Percentiles rank a stretch among this genome's conserved stretches.
phyloP scores from a whole-genome alignment of 2,888 invertebrate species.

The Phasia obesa region DNA sequence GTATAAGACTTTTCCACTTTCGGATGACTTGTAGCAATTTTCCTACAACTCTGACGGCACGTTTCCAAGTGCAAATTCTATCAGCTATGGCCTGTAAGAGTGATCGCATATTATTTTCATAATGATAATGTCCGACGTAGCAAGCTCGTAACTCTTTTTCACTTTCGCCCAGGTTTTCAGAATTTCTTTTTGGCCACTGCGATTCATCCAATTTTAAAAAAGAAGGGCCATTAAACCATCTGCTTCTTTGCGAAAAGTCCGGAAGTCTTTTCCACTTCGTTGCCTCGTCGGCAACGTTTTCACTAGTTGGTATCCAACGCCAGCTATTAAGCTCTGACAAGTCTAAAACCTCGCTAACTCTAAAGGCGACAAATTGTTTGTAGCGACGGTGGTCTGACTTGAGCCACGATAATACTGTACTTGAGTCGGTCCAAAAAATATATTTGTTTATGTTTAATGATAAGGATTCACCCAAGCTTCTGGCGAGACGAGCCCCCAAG shows the following conservation, averaged over 20 bases:
- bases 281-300: constrained; percentile 41
- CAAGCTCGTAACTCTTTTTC: background rate
- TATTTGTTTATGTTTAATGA: background rate
- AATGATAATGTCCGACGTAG: too few species aligned
- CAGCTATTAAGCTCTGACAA: constrained; percentile 19
- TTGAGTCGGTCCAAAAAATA: constrained; percentile 14
- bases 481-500: constrained; percentile 1
- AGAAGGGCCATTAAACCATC: constrained; percentile 36
- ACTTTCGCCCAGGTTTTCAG: background rate
- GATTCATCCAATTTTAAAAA: too few species aligned
- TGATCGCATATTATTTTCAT: too few species aligned
- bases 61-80: too few species aligned
- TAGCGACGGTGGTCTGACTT: constrained; percentile 29
- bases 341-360: constrained; percentile 31
- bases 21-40: too few species aligned
- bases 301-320: constrained; percentile 22
- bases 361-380: constrained; percentile 28
- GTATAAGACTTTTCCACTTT: too few species aligned
- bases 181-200: background rate
- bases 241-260: constrained; percentile 1
- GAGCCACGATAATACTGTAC: constrained; percentile 30
- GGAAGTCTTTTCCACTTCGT: constrained; percentile 36
- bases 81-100: too few species aligned
- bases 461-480: background rate
- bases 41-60: too few species aligned